Conservation (phyloP, 2,113 vertebrate genomes). For the Hippocampus barbouri region DNA sequence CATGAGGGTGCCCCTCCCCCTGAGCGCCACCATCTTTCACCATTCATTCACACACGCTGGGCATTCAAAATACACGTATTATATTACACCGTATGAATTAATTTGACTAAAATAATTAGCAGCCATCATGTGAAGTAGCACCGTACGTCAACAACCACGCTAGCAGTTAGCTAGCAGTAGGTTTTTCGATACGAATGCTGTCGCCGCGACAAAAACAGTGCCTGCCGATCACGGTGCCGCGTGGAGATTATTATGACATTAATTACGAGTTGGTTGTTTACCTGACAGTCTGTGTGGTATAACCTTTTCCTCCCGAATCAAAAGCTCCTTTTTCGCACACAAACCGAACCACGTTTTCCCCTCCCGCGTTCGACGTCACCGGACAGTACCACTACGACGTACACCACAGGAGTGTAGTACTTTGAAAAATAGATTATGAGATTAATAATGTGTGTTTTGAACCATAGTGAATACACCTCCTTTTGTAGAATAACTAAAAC, state of each 20-base stretch:
- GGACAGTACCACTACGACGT: slow-evolving; percentile 44
- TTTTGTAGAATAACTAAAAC: not conserved
- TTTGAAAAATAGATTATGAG: accelerated
- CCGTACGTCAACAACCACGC: slow-evolving; percentile 16
- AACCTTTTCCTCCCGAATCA: not conserved
- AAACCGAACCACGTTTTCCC: slow-evolving; percentile 53
- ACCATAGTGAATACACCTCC: not conserved
- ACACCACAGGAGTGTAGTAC: accelerated
- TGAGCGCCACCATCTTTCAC: slow-evolving; percentile 7
- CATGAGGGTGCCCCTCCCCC: slow-evolving; percentile 32
- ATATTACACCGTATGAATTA: not conserved
- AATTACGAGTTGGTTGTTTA: not conserved
- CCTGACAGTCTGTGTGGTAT: not conserved
- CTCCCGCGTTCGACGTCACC: slow-evolving; percentile 62
- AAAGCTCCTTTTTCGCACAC: slow-evolving; percentile 32
- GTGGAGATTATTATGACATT: accelerated
- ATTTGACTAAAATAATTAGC: not conserved
- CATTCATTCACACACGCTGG: slow-evolving; percentile 4
- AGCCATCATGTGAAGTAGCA: not conserved
- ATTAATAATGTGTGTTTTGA: not conserved
- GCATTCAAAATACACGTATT: not conserved
- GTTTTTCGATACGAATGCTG: not conserved
- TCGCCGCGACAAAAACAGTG: not conserved
- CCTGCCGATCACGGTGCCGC: not conserved
- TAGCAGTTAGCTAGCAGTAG: slow-evolving; percentile 16